phyloP scores from a whole-genome alignment of 2,113 vertebrate species.

The Galeopterus variegatus region DNA sequence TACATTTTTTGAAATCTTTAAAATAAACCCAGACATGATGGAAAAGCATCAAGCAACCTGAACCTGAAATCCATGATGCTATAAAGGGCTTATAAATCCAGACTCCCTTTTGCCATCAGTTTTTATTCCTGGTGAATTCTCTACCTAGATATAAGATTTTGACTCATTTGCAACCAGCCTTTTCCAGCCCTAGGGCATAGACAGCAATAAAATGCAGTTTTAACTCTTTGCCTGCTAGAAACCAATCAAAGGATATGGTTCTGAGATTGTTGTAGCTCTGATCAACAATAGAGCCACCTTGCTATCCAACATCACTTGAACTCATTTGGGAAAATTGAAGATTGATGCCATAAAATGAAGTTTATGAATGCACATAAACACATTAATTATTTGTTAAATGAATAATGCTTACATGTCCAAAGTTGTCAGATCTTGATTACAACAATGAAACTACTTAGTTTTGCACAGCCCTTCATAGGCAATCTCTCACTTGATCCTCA shows the following conservation, averaged over 20 bases:
- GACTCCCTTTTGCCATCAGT: slow-evolving; percentile 39
- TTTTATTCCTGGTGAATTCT: slow-evolving; percentile 55
- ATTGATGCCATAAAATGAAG: not conserved
- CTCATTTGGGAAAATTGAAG: not conserved
- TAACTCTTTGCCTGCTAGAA: slow-evolving; percentile 40
- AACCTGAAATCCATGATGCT: not conserved
- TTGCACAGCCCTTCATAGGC: not conserved
- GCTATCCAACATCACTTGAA: not conserved
- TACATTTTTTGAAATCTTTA: not conserved
- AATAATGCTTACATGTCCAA: not conserved
- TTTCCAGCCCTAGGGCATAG: slow-evolving; percentile 67
- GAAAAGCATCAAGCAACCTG: slow-evolving; percentile 10
- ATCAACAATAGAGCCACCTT: not conserved
- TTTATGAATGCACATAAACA: not conserved
- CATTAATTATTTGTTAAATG: not conserved
- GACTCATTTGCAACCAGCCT: slow-evolving; percentile 66
- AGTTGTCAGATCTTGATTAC: not conserved
- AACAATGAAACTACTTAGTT: slow-evolving; percentile 54
- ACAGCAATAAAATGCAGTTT: slow-evolving; percentile 61
- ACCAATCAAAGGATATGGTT: not conserved
- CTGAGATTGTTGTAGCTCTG: not conserved
- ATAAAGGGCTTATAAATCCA: not conserved
- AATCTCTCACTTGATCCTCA: not conserved
- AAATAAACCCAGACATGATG: slow-evolving; percentile 17
- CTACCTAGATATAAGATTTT: slow-evolving; percentile 54